Base-by-base conservation (phyloP, 2,888 invertebrate genomes). In the Chromoteleia sp. region DNA sequence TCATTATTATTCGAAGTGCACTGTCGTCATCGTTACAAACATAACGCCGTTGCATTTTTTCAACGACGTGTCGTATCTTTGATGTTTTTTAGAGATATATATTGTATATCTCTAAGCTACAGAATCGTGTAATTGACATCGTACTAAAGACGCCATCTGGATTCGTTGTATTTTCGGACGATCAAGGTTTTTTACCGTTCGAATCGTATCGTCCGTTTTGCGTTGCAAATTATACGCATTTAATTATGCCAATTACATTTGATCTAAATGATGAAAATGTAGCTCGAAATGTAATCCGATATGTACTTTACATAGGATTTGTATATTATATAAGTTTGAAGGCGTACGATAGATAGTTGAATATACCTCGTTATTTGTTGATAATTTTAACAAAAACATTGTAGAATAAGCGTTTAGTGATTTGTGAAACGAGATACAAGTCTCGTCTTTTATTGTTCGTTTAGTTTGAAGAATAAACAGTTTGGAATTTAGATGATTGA, bases 31-130 rank as follows among this genome's bases (percentile, higher is more conserved):
- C n/a, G 12, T 15, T 25, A 5, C 25, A 14, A 12, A 52, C 41
- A 7, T 41, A 70, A 78, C 77, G 85, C 81, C 68, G 75, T 83
- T 82, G 78, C 71, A 75, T 85, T 83, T 84, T 19, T 85, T 84
- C 84, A 85, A 79, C 74, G 83, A 73, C 63, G 81, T 10, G 8
- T 25, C 30, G 39, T 14, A 36, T 73, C 73, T 67, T 52, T 77
- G 65, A 75, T 68, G 78, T 81, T 84, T 71, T 84, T 85, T 81
- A 14, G 81, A 87, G 84, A 82, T 33, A 80, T 68, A 82, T 84
- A 84, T 71, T 48, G 21, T 52, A 50, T 50, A 33, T 8, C 8
- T 25, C 48, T 12, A 25, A 25, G 5, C 25, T 25, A 25, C 48
- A 63, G 25, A 10, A 41, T 25, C 6, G n/a, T 36, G 36, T 71